These are phyloP conservation scores for Phrynosoma blainvillii DNA, from an alignment of 2,113 vertebrate genomes.

Conservation along the genomic window DNA sequence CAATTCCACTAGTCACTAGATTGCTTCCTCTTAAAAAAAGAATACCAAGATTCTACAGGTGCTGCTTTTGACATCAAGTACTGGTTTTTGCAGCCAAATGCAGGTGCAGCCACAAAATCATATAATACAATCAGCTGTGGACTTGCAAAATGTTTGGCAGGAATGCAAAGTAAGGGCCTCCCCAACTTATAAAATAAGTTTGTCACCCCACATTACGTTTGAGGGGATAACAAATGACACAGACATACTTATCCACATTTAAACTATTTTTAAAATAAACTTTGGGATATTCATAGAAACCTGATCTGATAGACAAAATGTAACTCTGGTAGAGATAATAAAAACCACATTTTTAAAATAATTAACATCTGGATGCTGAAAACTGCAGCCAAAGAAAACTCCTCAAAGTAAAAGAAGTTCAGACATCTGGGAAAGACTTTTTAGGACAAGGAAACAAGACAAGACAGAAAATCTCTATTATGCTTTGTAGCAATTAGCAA, in stretches of 20 bases:
- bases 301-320: slow-evolving; percentile 60
- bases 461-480: slow-evolving; percentile 35
- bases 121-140: background rate
- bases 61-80: background rate
- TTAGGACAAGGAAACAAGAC: slow-evolving; percentile 8
- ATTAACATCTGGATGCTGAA: slow-evolving; percentile 63
- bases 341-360: slow-evolving; percentile 59
- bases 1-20: background rate
- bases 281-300: slow-evolving; percentile 56
- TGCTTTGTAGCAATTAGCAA: slow-evolving; percentile 30
- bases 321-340: slow-evolving; percentile 59
- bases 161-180: background rate
- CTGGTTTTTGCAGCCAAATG: background rate
- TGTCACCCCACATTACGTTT: background rate
- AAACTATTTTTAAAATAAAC: slow-evolving; percentile 8
- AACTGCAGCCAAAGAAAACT: slow-evolving; percentile 68
- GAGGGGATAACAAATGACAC: slow-evolving; percentile 9
- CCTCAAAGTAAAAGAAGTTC: slow-evolving; percentile 34
- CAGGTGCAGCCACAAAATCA: slow-evolving; percentile 1
- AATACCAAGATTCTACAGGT: background rate
- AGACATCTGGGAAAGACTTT: slow-evolving; percentile 56
- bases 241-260: slow-evolving; percentile 52
- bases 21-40: background rate
- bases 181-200: background rate
- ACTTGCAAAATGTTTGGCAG: background rate